These are phyloP conservation scores for Aegithalos caudatus DNA, from an alignment of 2,113 vertebrate species.

Conservation along the genomic window DNA sequence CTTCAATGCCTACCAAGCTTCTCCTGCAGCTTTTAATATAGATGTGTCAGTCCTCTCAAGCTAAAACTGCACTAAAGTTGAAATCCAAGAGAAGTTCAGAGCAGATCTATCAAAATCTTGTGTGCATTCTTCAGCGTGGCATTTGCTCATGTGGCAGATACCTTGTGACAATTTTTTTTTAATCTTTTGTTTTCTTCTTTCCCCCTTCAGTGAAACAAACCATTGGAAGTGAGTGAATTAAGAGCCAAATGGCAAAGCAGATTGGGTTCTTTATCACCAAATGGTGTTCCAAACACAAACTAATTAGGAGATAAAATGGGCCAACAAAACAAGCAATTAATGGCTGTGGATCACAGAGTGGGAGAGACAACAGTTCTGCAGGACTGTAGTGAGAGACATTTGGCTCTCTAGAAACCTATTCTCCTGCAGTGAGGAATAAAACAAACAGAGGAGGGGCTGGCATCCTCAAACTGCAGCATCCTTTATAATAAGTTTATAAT, in stretches of 20 bases:
- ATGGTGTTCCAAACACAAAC: slow-evolving; percentile 6
- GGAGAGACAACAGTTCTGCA: background rate
- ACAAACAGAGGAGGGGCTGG: background rate
- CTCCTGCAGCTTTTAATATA: background rate
- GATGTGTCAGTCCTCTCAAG: background rate
- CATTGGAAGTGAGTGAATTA: background rate
- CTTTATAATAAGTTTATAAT: no score
- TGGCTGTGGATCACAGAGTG: background rate
- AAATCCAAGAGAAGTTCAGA: background rate
- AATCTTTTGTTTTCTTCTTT: no score
- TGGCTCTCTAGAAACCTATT: background rate
- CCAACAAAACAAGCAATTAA: slow-evolving; percentile 39
- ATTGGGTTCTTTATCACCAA: slow-evolving; percentile 35
- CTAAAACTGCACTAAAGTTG: background rate
- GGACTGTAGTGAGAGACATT: background rate
- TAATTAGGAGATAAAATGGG: slow-evolving; percentile 50
- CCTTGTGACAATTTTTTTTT: background rate
- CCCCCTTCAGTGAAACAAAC: background rate
- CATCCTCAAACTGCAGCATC: background rate
- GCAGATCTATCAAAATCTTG: background rate
- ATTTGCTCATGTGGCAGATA: background rate
- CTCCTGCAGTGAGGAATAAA: background rate
- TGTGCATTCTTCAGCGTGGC: accelerated
- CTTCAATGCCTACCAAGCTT: background rate
- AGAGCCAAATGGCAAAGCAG: slow-evolving; percentile 57